Conservation (phyloP, 2,113 vertebrate species). For the Bubo blakistoni region DNA sequence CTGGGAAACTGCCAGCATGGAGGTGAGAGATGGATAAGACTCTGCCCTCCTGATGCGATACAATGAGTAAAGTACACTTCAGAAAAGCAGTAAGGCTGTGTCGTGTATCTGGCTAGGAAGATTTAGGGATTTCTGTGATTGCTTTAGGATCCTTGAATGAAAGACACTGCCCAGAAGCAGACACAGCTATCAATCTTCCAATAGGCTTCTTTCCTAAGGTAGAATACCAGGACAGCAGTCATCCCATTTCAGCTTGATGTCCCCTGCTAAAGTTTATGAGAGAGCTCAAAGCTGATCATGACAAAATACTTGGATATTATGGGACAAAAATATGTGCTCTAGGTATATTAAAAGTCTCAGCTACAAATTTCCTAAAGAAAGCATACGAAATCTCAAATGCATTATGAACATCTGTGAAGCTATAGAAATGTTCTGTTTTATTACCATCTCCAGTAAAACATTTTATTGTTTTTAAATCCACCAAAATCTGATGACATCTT, state of each 20-base stretch:
- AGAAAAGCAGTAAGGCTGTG: not conserved
- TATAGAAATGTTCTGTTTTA: not conserved
- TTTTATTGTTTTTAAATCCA: not conserved
- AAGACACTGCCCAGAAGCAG: not conserved
- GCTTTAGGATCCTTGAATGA: not conserved
- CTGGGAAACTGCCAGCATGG: not conserved
- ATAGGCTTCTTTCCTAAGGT: not conserved
- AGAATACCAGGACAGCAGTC: not conserved
- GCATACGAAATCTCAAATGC: not conserved
- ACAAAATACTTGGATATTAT: not conserved
- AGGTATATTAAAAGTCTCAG: not conserved
- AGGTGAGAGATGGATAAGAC: not conserved
- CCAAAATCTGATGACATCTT: conserved; percentile 17
- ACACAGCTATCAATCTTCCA: not conserved
- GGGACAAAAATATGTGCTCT: not conserved
- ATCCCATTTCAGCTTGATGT: not conserved
- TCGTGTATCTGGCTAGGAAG: not conserved
- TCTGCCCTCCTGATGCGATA: not conserved
- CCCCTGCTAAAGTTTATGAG: not conserved
- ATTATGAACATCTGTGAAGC: not conserved
- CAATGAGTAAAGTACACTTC: not conserved
- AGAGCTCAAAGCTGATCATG: not conserved
- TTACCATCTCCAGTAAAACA: not conserved
- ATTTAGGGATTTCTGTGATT: not conserved
- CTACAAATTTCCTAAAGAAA: not conserved